Evolutionary conservation across 2,797 vertebrate species (phyloP).

Genomic region (Dermochelys coriacea): DNA sequence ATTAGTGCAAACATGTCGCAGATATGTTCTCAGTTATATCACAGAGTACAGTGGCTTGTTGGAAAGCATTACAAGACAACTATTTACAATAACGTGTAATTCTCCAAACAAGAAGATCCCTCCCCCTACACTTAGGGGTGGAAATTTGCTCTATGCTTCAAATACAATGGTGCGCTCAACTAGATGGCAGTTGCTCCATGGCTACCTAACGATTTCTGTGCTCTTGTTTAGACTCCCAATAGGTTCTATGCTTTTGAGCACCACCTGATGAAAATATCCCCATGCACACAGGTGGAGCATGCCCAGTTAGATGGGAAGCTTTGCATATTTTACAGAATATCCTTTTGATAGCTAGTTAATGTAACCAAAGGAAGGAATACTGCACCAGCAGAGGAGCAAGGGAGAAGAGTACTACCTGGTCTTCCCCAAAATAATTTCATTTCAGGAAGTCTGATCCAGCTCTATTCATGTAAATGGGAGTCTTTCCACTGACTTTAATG

Average conservation of each 20-base stretch:
- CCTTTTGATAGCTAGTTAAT: neutral
- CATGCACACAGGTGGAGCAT: neutral
- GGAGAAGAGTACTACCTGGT: neutral
- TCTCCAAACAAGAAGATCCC: neutral
- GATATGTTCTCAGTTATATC: neutral
- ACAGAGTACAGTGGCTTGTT: neutral
- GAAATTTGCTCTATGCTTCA: neutral
- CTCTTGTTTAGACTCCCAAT: neutral
- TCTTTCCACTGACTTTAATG: accelerated
- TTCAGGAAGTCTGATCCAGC: neutral
- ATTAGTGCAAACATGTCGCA: neutral
- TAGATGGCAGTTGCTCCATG: neutral
- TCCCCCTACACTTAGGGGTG: neutral
- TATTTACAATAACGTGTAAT: neutral
- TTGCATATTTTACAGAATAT: neutral
- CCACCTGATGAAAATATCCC: neutral
- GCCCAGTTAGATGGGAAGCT: neutral
- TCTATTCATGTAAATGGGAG: neutral
- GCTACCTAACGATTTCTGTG: neutral
- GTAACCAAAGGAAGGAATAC: neutral
- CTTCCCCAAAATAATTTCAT: neutral
- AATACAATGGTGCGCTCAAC: neutral
- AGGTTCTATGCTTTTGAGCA: neutral
- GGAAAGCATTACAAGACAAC: neutral
- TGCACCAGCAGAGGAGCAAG: neutral